Percentiles rank a stretch among this genome's conserved stretches.
These are phyloP conservation scores for Calephelis nemesis DNA, from an alignment of 1,140 invertebrate species.

Conservation along the genomic window DNA sequence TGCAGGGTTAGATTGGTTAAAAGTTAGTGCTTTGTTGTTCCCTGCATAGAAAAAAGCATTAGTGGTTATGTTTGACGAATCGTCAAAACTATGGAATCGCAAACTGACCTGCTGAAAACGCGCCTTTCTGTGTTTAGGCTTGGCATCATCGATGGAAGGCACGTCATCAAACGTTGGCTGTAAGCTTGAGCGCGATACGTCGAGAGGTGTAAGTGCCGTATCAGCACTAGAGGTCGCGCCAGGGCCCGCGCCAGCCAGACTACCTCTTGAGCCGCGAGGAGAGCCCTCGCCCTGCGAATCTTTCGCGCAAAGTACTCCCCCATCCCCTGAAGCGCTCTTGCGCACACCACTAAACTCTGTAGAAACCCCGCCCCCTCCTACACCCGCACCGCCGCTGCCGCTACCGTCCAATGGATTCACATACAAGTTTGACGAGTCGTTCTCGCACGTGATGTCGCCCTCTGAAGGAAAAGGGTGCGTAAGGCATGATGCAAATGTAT, in stretches of 20 bases:
- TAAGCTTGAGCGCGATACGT: constrained; percentile 50
- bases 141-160: constrained; percentile 53
- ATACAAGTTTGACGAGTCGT: constrained; percentile 90
- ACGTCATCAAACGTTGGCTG: constrained; percentile 48
- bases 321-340: constrained; percentile 89
- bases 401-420: constrained; percentile 92
- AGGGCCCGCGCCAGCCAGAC: constrained; percentile 43
- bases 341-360: constrained; percentile 80
- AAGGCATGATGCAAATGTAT: constrained; percentile 97
- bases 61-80: background rate
- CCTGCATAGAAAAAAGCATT: background rate
- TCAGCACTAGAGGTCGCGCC: constrained; percentile 29
- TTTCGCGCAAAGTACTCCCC: constrained; percentile 80
- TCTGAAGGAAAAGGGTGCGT: constrained; percentile 95
- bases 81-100: constrained; percentile 13
- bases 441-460: constrained; percentile 88
- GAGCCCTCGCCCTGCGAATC: constrained; percentile 70
- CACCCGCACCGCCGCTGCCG: constrained; percentile 78
- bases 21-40: background rate
- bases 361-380: constrained; percentile 54
- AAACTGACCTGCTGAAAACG: constrained; percentile 88
- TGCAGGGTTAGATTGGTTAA: background rate
- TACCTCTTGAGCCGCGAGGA: constrained; percentile 62
- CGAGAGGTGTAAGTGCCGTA: constrained; percentile 34
- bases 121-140: constrained; percentile 91